These are phyloP conservation scores for Atherinomorus stipes DNA, from an alignment of 2,113 vertebrate genomes.

Conservation along the genomic window DNA sequence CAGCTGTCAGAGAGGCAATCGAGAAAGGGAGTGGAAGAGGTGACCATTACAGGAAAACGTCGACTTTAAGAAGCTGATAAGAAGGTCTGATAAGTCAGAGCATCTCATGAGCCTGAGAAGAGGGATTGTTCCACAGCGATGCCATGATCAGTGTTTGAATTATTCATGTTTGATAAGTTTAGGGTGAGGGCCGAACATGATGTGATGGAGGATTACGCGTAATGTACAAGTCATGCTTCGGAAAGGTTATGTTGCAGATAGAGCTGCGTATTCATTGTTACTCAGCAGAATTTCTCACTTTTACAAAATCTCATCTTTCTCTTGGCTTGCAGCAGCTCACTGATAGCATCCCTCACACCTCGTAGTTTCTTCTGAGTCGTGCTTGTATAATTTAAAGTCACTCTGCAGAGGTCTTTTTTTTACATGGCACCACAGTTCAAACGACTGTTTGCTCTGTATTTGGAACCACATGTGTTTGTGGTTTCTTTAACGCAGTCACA, in stretches of 20 bases:
- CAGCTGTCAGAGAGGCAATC: not conserved
- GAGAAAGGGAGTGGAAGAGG: not conserved
- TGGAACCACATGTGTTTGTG: conserved; percentile 11
- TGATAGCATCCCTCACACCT: too few species aligned
- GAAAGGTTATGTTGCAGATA: not conserved
- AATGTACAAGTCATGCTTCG: not conserved
- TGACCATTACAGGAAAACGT: not conserved
- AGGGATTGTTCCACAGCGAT: not conserved
- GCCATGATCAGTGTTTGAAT: not conserved
- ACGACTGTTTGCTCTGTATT: not conserved
- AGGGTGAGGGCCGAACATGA: not conserved
- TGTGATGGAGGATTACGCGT: not conserved
- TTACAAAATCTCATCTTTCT: too few species aligned
- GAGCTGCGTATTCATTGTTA: not conserved
- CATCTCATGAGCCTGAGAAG: not conserved
- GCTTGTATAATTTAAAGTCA: not conserved
- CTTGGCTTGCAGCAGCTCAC: too few species aligned
- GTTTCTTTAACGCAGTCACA: not conserved
- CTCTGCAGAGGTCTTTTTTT: not conserved
- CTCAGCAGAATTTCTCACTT: not conserved
- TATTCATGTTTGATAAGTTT: not conserved
- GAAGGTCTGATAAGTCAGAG: conserved; percentile 1
- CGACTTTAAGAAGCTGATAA: conserved; percentile 10
- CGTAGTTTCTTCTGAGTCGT: too few species aligned
- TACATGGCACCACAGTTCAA: not conserved